Base-by-base conservation (phyloP, 92 coral and sea anemone species). In the Porites cylindrica region DNA sequence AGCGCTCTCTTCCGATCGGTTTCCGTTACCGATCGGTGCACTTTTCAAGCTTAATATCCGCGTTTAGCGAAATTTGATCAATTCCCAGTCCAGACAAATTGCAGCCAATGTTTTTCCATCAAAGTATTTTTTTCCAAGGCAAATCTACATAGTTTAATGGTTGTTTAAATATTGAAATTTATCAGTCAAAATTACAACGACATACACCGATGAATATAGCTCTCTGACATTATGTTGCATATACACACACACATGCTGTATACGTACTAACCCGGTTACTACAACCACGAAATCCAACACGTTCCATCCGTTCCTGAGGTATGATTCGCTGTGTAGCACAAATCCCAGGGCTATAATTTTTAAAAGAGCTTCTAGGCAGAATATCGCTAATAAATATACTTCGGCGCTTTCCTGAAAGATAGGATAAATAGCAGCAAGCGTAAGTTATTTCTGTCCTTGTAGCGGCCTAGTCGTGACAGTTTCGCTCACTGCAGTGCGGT, bases 221-320 rank as follows among this genome's bases (percentile, higher is more conserved):
- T 61, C 47, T 8, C 80, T 23, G 80, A 60, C 81, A 63, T 66
- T 19, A 58, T 83, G 62, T 76, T 73, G 92, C 82, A 76, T 76
- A 68, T 51, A 50, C 70, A 85, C 62, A 75, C 68, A 50, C 32
- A 75, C 56, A 24, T 83, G 82, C 80, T 64, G 81, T 88, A 79
- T 56, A n/a, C 84, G 63, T 70, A 92, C 95, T 88, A 86, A 97
- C 99, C 99, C 99, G 17, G 99, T 97, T 10, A 97, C 96, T 29
- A 97, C 99, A 24, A 97, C 99, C 59, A 93, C 91, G 52, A 97
- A 97, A 50, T 97, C 99, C 89, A 97, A 60, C 47, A 97, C 79
- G 86, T 97, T 97, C 99, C 99, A 97, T 85, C 99, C 99, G 70
- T 95, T 93, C 56, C 99, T 93, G 0, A 97, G 92, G 78, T 97